These are phyloP conservation scores for Catotricha subobsoleta DNA, from an alignment of 2,888 invertebrate genomes.

Conservation along the genomic window DNA sequence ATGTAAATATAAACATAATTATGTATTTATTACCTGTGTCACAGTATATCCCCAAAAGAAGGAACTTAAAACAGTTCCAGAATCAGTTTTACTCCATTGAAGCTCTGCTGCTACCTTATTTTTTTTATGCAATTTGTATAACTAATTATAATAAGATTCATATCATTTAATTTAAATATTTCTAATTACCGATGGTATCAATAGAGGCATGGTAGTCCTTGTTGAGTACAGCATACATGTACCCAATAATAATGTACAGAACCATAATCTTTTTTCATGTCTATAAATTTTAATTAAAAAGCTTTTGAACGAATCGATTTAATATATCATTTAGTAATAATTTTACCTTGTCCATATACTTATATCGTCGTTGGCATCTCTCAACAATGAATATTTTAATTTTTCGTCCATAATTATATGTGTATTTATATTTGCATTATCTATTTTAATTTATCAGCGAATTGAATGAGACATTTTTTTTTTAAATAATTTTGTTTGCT, in stretches of 20 bases:
- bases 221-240: constrained; percentile 47
- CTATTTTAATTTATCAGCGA: too few relatives aligned
- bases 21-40: constrained; percentile 32
- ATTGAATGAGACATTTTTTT: too few relatives aligned
- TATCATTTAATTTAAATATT: too few relatives aligned
- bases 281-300: constrained; percentile 17
- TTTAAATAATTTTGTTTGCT: too few relatives aligned
- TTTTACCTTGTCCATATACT: constrained; percentile 26
- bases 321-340: neutral
- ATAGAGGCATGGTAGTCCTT: constrained; percentile 45
- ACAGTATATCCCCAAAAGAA: constrained; percentile 60
- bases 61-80: constrained; percentile 48
- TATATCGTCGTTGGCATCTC: constrained; percentile 28
- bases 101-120: too few relatives aligned
- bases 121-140: too few relatives aligned
- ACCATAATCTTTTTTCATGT: constrained; percentile 38
- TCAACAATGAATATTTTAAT: constrained; percentile 26
- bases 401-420: constrained; percentile 22
- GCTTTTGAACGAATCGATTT: neutral
- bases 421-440: too few relatives aligned
- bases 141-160: too few relatives aligned
- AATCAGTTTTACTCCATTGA: constrained; percentile 48
- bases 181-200: constrained; percentile 40
- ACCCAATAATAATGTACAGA: constrained; percentile 39
- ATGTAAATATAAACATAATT: neutral